phyloP scores from a whole-genome alignment of 2,888 invertebrate species.

The Melanostoma mellinum region DNA sequence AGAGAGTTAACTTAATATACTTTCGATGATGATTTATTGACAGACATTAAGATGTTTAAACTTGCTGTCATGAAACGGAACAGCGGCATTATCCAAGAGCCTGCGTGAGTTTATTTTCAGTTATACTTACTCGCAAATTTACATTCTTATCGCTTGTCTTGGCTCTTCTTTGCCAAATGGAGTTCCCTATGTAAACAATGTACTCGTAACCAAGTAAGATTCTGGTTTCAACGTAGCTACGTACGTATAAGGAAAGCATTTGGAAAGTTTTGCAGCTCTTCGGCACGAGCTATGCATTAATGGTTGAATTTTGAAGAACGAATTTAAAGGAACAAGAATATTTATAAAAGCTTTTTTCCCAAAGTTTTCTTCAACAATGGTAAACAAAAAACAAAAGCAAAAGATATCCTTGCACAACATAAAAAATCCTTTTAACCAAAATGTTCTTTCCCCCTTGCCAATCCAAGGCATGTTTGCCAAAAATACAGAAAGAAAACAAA shows the following conservation, averaged over 20 bases:
- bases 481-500: conserved; percentile 3
- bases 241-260: conserved; percentile 20
- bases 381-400: conserved; percentile 30
- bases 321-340: conserved; percentile 4
- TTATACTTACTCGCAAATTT: too few species aligned
- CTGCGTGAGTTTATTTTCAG: neutral
- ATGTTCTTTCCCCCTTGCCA: conserved; percentile 29
- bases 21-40: conserved; percentile 40
- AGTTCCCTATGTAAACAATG: too few species aligned
- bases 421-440: conserved; percentile 48
- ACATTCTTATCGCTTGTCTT: too few species aligned
- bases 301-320: neutral
- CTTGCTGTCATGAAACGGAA: conserved; percentile 42
- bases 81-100: conserved; percentile 31
- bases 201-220: too few species aligned
- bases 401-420: neutral
- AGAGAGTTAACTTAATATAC: too few species aligned
- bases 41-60: conserved; percentile 42
- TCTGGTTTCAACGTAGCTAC: neutral
- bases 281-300: conserved; percentile 42
- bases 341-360: conserved; percentile 49
- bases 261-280: conserved; percentile 39
- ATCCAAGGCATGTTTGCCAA: conserved; percentile 37
- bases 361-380: conserved; percentile 37
- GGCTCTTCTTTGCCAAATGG: too few species aligned